Evolutionary conservation across 2,888 invertebrate species (phyloP).

Genomic region (Diarsia rubi): DNA sequence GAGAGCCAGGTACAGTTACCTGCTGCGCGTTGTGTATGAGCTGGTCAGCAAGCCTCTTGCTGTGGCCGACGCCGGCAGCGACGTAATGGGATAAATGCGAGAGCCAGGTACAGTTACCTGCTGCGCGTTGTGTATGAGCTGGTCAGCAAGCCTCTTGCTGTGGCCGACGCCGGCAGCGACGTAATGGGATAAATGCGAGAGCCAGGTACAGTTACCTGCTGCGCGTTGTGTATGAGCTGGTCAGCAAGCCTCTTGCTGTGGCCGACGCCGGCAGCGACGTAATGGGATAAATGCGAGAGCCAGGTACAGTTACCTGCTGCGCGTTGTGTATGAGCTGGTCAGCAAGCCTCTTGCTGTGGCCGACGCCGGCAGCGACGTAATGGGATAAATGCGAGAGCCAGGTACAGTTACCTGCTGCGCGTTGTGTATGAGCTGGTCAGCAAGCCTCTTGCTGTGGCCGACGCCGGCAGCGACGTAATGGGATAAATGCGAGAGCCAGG

Average conservation of each 20-base stretch:
- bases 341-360: slow-evolving; percentile 98
- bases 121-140: slow-evolving; percentile 95
- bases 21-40: slow-evolving; percentile 96
- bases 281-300: no score
- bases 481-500: no score
- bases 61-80: slow-evolving; percentile 97
- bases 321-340: slow-evolving; percentile 97
- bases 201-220: no score
- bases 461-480: slow-evolving; percentile 98
- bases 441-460: slow-evolving; percentile 97
- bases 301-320: slow-evolving; percentile 94
- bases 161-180: slow-evolving; percentile 98
- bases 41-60: slow-evolving; percentile 98
- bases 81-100: no score
- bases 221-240: slow-evolving; percentile 95
- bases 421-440: slow-evolving; percentile 96
- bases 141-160: slow-evolving; percentile 98
- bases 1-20: no score
- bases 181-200: no score
- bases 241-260: slow-evolving; percentile 98
- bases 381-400: no score
- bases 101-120: no score
- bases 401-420: slow-evolving; percentile 96
- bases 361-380: slow-evolving; percentile 98
- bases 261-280: slow-evolving; percentile 97